Conservation (phyloP, 2,888 invertebrate species). For the Plagodis dolabraria region DNA sequence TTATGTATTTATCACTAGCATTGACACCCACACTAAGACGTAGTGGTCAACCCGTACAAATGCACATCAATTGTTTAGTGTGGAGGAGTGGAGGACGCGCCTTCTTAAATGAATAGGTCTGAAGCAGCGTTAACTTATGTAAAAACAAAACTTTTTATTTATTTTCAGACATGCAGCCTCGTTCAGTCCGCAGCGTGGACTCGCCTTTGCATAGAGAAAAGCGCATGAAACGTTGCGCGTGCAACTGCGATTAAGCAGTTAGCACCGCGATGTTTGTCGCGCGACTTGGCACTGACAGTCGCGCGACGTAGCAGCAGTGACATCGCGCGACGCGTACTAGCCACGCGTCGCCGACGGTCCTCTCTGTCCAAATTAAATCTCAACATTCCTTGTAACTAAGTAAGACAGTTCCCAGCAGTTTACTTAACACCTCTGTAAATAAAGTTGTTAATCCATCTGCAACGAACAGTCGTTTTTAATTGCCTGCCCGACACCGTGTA, state of each 20-base stretch:
- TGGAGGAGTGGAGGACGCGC: too few species aligned
- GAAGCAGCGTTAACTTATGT: too few species aligned
- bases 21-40: neutral
- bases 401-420: conserved; percentile 20
- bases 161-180: conserved; percentile 91
- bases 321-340: conserved; percentile 16
- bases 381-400: conserved; percentile 39
- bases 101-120: too few species aligned
- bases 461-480: conserved; percentile 60
- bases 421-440: conserved; percentile 64
- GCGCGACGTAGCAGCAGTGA: conserved; percentile 17
- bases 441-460: conserved; percentile 64
- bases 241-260: conserved; percentile 53
- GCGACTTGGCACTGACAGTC: conserved; percentile 56
- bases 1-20: too few species aligned
- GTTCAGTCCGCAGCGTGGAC: conserved; percentile 87
- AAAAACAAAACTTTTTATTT: conserved; percentile 30
- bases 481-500: conserved; percentile 47
- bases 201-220: conserved; percentile 40
- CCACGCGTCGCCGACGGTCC: conserved; percentile 21
- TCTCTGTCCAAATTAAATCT: conserved; percentile 58
- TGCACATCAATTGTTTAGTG: too few species aligned
- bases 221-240: conserved; percentile 47
- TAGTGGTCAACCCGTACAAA: too few species aligned
- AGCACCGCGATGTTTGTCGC: conserved; percentile 90